phyloP scores from a whole-genome alignment of 2,888 invertebrate species.

The Deilephila elpenor region DNA sequence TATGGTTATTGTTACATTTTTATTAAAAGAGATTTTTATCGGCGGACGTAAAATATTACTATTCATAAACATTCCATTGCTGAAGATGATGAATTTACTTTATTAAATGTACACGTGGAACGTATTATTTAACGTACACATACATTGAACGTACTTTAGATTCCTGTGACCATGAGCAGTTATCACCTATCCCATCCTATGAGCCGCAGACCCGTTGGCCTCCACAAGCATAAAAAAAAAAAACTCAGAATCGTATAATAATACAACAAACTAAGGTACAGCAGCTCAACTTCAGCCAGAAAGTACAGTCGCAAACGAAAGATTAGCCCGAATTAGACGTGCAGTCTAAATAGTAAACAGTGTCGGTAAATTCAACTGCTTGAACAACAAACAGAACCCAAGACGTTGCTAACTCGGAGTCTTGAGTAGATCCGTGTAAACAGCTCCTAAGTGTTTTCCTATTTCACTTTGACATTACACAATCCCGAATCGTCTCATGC shows the following conservation, averaged over 20 bases:
- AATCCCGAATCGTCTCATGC: constrained; percentile 51
- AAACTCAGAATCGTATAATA: no score
- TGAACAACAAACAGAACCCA: constrained; percentile 36
- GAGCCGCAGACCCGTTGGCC: no score
- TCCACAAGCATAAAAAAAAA: no score
- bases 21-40: no score
- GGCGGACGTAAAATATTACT: no score
- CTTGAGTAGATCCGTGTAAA: constrained; percentile 50
- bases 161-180: neutral
- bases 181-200: neutral
- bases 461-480: constrained; percentile 58
- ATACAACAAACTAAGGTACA: neutral
- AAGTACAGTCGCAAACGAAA: constrained; percentile 26
- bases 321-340: constrained; percentile 30
- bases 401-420: constrained; percentile 42
- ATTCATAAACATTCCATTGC: no score
- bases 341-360: constrained; percentile 29
- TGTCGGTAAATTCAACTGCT: constrained; percentile 33
- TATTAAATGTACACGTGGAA: no score
- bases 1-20: no score
- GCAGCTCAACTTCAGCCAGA: constrained; percentile 26
- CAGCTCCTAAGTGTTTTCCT: constrained; percentile 57
- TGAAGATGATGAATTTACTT: no score
- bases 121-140: no score
- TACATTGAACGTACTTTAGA: neutral